Conservation (phyloP, 2,797 vertebrate species). For the Amphiprion clarkii region DNA sequence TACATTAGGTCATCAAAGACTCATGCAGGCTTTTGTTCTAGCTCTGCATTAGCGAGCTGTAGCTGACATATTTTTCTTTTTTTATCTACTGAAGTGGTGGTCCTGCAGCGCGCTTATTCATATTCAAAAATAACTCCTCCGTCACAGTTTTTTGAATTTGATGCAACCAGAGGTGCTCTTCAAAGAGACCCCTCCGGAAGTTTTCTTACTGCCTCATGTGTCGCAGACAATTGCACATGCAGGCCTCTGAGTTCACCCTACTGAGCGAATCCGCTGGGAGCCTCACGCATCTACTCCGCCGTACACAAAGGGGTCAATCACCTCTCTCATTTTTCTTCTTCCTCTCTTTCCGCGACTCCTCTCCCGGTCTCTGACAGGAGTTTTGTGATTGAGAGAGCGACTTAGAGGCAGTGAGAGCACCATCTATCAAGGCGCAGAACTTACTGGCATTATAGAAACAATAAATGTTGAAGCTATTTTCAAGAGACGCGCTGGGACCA, state of each 20-base stretch:
- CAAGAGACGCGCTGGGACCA: slow-evolving; percentile 68
- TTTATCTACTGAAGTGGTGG: slow-evolving; percentile 63
- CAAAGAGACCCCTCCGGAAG: slow-evolving; percentile 64
- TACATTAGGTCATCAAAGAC: slow-evolving; percentile 46
- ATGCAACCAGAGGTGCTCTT: slow-evolving; percentile 69
- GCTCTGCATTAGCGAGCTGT: slow-evolving; percentile 46
- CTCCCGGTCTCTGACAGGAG: slow-evolving; percentile 46
- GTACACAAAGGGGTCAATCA: slow-evolving; percentile 27
- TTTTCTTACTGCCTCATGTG: slow-evolving; percentile 47
- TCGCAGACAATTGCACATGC: slow-evolving; percentile 61
- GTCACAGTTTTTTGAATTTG: slow-evolving; percentile 54
- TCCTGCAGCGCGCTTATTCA: slow-evolving; percentile 65
- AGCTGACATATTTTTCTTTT: slow-evolving; percentile 31
- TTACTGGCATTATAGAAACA: slow-evolving; percentile 64
- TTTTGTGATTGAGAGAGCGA: slow-evolving; percentile 63
- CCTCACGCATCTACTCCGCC: slow-evolving; percentile 40
- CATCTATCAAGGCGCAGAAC: slow-evolving; percentile 74
- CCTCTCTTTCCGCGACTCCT: not conserved
- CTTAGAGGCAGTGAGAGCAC: slow-evolving; percentile 63
- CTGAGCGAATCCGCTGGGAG: slow-evolving; percentile 54
- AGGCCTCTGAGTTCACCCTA: slow-evolving; percentile 45
- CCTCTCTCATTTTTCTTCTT: slow-evolving; percentile 39
- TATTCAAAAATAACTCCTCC: slow-evolving; percentile 66
- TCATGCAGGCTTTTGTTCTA: slow-evolving; percentile 53
- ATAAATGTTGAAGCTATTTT: slow-evolving; percentile 66